Evolutionary conservation across 1,140 invertebrate genomes (phyloP).

Genomic region (Heliconius melpomene): DNA sequence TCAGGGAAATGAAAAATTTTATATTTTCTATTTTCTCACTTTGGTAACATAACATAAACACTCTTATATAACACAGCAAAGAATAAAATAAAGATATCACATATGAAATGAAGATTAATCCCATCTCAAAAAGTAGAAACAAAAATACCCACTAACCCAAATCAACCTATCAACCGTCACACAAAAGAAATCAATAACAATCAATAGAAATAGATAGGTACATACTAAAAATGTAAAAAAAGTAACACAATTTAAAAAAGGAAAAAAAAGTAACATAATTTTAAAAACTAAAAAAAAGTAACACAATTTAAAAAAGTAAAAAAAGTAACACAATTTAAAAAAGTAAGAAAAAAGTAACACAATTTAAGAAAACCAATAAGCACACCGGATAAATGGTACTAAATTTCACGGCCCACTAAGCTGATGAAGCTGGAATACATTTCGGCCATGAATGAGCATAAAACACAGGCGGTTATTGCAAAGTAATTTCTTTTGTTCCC

Average conservation of each 20-base stretch:
- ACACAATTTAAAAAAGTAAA: neutral
- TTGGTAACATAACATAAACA: neutral
- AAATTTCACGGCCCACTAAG: conserved; percentile 60
- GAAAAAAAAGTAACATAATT: neutral
- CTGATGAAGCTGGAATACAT: conserved; percentile 46
- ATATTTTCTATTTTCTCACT: too few species aligned
- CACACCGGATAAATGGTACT: conserved; percentile 27
- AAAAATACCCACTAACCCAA: neutral
- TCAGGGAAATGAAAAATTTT: too few species aligned
- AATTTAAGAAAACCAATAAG: conserved; percentile 38
- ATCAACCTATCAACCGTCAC: neutral
- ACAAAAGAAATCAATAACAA: neutral
- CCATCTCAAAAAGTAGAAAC: neutral
- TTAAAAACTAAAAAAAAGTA: neutral
- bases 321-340: neutral
- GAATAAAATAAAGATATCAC: too few species aligned
- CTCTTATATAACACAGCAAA: neutral
- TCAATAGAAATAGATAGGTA: neutral
- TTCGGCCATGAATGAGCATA: conserved; percentile 40
- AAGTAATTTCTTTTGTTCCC: conserved; percentile 66
- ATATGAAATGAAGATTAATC: too few species aligned
- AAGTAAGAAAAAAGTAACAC: too few species aligned
- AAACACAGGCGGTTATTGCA: conserved; percentile 52
- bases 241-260: neutral
- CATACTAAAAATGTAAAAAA: too few species aligned